A percentile compares a stretch with the other conserved stretches of the same genome.
Conservation (phyloP, 2,888 invertebrate species). For the Helobdella robusta region DNA sequence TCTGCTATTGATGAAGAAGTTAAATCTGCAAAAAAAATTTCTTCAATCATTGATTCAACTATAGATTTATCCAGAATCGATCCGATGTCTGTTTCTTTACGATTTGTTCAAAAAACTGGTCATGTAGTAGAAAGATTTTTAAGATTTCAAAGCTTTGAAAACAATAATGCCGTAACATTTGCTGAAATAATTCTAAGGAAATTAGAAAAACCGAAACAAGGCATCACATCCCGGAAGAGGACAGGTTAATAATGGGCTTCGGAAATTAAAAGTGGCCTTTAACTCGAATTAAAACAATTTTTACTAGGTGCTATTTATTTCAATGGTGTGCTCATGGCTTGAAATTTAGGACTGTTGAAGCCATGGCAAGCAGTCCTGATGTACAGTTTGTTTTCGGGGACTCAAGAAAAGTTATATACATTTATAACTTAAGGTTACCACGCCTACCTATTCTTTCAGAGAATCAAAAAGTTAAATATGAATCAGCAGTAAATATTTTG, state of each 20-base stretch:
- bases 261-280: not conserved
- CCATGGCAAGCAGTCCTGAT: not conserved
- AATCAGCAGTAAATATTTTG: not conserved
- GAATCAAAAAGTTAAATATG: not conserved
- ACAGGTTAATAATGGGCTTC: not conserved
- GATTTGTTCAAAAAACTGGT: no score
- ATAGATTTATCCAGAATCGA: no score
- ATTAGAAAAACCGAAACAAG: not conserved
- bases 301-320: not conserved
- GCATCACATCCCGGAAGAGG: not conserved
- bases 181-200: conserved; percentile 2
- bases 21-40: no score
- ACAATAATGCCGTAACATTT: no score
- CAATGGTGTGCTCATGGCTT: not conserved
- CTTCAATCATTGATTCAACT: no score
- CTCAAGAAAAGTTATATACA: not conserved
- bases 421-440: not conserved
- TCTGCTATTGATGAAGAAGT: no score
- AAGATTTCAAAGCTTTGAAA: not conserved
- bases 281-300: not conserved
- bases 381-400: not conserved
- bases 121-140: not conserved
- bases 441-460: not conserved
- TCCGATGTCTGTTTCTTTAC: no score
- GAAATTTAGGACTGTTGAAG: not conserved